Percentiles rank a stretch among this genome's conserved stretches.
phyloP scores from a whole-genome alignment of 2,797 vertebrate genomes.

The Cryptoprocta ferox region DNA sequence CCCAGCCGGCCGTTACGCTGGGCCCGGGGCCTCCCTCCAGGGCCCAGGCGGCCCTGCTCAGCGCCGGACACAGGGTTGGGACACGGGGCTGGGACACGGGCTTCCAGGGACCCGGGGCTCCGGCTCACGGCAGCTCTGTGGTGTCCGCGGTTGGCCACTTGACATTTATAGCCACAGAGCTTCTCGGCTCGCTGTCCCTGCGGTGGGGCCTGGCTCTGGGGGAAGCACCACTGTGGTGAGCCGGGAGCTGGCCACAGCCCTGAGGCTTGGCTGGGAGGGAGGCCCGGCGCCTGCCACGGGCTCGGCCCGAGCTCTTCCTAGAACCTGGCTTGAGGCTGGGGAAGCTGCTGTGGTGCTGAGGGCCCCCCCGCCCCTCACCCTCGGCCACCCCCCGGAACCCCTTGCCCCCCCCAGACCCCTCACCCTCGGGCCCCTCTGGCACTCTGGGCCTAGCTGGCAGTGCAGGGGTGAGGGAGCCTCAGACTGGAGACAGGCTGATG shows the following conservation, averaged over 20 bases:
- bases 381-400: no score
- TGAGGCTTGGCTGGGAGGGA: slow-evolving; percentile 23
- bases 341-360: neutral
- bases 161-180: slow-evolving; percentile 70
- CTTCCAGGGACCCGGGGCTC: neutral
- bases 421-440: neutral
- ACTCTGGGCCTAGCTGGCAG: neutral
- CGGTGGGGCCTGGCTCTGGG: slow-evolving; percentile 38
- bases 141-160: slow-evolving; percentile 64
- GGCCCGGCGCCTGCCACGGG: neutral
- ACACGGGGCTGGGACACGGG: neutral
- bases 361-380: neutral
- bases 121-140: neutral
- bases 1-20: neutral
- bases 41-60: neutral
- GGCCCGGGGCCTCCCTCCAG: neutral
- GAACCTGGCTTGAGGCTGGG: neutral
- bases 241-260: slow-evolving; percentile 4
- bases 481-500: no score
- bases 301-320: neutral
- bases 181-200: slow-evolving; percentile 71
- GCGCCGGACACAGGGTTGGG: neutral
- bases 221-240: neutral
- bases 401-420: no score
- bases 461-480: no score